Evolutionary conservation across 2,888 invertebrate genomes (phyloP).

Genomic region (Philhelius pedissequus): DNA sequence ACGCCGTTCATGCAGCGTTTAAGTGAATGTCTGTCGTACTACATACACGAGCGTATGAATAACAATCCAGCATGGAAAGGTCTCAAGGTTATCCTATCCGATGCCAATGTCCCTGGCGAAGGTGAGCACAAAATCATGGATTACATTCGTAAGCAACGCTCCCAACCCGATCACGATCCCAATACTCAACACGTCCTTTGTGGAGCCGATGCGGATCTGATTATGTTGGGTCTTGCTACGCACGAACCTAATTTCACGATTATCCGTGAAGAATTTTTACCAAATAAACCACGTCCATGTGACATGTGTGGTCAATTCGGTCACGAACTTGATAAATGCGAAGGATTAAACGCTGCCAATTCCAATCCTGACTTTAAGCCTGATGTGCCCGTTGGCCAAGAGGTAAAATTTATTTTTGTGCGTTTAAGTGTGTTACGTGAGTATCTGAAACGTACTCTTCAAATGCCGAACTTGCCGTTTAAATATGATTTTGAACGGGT

Average conservation of each 20-base stretch:
- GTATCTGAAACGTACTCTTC: conserved; percentile 92
- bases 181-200: conserved; percentile 98
- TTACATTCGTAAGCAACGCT: conserved; percentile 96
- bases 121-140: conserved; percentile 99
- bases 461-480: conserved; percentile 96
- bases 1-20: conserved; percentile 97
- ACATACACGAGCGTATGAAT: conserved; percentile 82
- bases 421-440: conserved; percentile 95
- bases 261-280: conserved; percentile 98
- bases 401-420: conserved; percentile 94
- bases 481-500: conserved; percentile 96
- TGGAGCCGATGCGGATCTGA: conserved; percentile 98
- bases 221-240: conserved; percentile 98
- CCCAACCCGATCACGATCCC: conserved; percentile 96
- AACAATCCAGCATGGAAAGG: conserved; percentile 97
- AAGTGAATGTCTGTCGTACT: conserved; percentile 85
- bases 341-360: conserved; percentile 84
- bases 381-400: conserved; percentile 84
- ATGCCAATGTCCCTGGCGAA: conserved; percentile 98
- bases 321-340: conserved; percentile 96
- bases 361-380: conserved; percentile 78
- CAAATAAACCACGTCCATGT: conserved; percentile 96
- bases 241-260: conserved; percentile 99
- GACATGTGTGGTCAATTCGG: conserved; percentile 95
- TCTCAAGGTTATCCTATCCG: conserved; percentile 97